Evolutionary conservation across 2,113 vertebrate genomes (phyloP), one percentile per base, ranked within the genome.

Genomic region (Cygnus atratus): DNA sequence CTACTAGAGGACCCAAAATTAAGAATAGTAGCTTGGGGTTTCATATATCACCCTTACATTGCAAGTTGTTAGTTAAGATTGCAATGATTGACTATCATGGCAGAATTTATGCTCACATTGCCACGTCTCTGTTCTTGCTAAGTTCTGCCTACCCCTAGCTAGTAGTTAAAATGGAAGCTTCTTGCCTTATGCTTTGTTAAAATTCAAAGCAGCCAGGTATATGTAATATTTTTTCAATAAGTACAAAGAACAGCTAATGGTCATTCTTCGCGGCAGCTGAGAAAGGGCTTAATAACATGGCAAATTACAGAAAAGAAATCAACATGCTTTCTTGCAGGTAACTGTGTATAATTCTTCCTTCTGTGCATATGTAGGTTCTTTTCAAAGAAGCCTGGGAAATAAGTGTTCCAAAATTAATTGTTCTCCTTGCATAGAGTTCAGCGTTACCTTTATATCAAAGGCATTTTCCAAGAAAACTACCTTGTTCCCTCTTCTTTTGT

Each of bases 71-170:
- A 29, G 31, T 61, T 74, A 19, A 81, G 87, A 63, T 79, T 4
- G 5, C 31, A 18, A 16, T 18, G 12, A 35, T 37, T 86, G 24
- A 22, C 44, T 63, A 3, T 75, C 2, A 1, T 44, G 46, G n/a
- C 55, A 72, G n/a, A 82, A 75, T 72, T 67, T 35, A 24, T 46
- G 14, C 10, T 74, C 8, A 19, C 17, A 2, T 87, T 81, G 29
- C 57, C 70, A n/a, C 0, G 0, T 59, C 57, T 26, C 9, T 75
- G 10, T 66, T 85, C 68, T 55, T 74, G 26, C 31, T 11, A 0
- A 55, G 8, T 67, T 82, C 9, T 58, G 1, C 37, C 13, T 71
- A 63, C 50, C 9, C 46, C 24, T 44, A 59, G 28, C 26, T 78
- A 35, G 16, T 28, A 55, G 48, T 19, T 73, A 28, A 80, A 88